Conservation (phyloP, 2,888 invertebrate genomes). For the Apamea epomidion region DNA sequence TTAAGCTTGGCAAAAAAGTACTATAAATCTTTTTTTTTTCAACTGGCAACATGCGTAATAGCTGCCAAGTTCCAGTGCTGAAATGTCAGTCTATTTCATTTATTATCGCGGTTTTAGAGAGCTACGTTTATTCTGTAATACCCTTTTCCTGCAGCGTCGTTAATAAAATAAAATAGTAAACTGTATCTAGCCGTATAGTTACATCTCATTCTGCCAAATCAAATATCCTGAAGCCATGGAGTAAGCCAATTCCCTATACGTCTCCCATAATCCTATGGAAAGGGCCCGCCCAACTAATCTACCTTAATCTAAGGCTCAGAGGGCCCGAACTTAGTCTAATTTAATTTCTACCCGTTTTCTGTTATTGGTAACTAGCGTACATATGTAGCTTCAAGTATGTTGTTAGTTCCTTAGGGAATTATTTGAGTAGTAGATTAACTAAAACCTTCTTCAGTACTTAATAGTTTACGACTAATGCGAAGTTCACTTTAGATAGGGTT, state of each 20-base stretch:
- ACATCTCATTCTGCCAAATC: slow-evolving; percentile 35
- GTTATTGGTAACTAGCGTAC: slow-evolving; percentile 48
- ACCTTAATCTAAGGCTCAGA: slow-evolving; percentile 63
- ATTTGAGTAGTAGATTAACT: slow-evolving; percentile 6
- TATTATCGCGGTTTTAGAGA: not conserved
- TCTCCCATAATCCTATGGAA: slow-evolving; percentile 55
- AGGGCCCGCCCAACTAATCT: slow-evolving; percentile 60
- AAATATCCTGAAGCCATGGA: slow-evolving; percentile 45
- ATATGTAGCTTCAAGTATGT: slow-evolving; percentile 5
- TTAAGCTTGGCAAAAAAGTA: not conserved
- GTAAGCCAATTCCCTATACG: slow-evolving; percentile 57
- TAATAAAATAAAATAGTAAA: not conserved
- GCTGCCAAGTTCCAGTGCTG: not conserved
- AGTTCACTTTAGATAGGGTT: slow-evolving; percentile 2
- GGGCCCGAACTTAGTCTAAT: slow-evolving; percentile 62
- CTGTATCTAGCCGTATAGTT: slow-evolving; percentile 3
- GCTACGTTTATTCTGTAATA: not conserved
- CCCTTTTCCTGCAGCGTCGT: not conserved
- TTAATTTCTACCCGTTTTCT: slow-evolving; percentile 64
- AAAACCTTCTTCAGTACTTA: slow-evolving; percentile 17
- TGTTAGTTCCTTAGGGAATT: slow-evolving; percentile 36
- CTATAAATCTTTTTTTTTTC: not conserved
- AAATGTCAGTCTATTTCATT: not conserved
- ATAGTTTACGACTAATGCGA: slow-evolving; percentile 10
- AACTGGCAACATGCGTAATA: slow-evolving; percentile 4